Percentiles rank a stretch among this genome's conserved stretches.
Conservation (phyloP, 2,888 invertebrate species). For the Platyscelio sp. region DNA sequence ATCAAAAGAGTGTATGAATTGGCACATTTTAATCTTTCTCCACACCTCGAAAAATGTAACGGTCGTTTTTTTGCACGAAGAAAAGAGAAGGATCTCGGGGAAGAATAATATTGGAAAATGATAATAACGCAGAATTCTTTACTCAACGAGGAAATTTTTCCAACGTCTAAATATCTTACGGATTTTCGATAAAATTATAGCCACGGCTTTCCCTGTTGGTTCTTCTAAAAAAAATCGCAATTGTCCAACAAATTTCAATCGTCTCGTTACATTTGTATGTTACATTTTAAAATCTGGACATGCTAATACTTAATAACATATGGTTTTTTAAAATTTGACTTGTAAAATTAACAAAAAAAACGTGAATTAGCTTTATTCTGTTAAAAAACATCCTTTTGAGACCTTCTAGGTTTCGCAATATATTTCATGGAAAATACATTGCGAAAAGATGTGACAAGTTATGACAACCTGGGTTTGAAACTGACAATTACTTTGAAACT, state of each 20-base stretch:
- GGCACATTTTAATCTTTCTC: slow-evolving; percentile 41
- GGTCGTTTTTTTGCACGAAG: neutral
- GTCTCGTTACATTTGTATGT: slow-evolving; percentile 22
- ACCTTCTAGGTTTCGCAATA: too few relatives aligned
- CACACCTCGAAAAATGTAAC: slow-evolving; percentile 3
- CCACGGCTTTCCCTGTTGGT: slow-evolving; percentile 4
- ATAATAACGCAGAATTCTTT: slow-evolving; percentile 50
- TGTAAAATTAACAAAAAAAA: too few relatives aligned
- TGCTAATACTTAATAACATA: slow-evolving; percentile 41
- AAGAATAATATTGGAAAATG: slow-evolving; percentile 53
- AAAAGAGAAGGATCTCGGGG: slow-evolving; percentile 54
- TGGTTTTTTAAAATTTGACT: too few relatives aligned
- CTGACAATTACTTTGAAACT: too few relatives aligned
- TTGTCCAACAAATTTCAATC: slow-evolving; percentile 25
- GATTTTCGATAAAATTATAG: slow-evolving; percentile 46
- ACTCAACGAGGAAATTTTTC: slow-evolving; percentile 36
- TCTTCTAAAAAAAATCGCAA: slow-evolving; percentile 20
- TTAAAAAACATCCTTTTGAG: too few relatives aligned
- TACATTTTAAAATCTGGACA: slow-evolving; percentile 39
- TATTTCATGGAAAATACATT: too few relatives aligned
- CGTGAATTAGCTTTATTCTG: too few relatives aligned
- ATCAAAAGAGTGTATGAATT: slow-evolving; percentile 32
- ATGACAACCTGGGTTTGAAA: too few relatives aligned
- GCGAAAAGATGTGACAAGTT: too few relatives aligned
- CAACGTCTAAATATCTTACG: slow-evolving; percentile 40